Conservation (phyloP, 1,140 invertebrate genomes). For the Pogonognathellus flavescens region DNA sequence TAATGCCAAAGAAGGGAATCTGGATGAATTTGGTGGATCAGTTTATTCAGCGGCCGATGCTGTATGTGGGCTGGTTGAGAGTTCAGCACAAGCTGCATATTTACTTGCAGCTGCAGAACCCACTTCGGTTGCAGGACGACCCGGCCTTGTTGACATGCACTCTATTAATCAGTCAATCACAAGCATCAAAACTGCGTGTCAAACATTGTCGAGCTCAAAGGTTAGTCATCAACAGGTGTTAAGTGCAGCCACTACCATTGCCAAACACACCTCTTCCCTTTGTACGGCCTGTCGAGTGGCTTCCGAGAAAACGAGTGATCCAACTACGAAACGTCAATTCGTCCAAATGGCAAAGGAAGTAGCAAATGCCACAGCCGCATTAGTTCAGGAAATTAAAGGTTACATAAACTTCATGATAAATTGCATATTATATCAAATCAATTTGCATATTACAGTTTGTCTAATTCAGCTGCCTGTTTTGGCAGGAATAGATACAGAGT, state of each 20-base stretch:
- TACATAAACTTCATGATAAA: slow-evolving; percentile 9
- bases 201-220: slow-evolving; percentile 81
- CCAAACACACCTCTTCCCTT: slow-evolving; percentile 95
- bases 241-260: slow-evolving; percentile 92
- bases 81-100: slow-evolving; percentile 88
- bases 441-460: slow-evolving; percentile 2
- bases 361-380: slow-evolving; percentile 92
- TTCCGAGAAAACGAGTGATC: slow-evolving; percentile 91
- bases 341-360: slow-evolving; percentile 98
- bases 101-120: slow-evolving; percentile 93
- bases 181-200: slow-evolving; percentile 90
- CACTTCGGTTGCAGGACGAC: slow-evolving; percentile 88
- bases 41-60: slow-evolving; percentile 87
- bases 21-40: slow-evolving; percentile 88
- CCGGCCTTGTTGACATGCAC: slow-evolving; percentile 92
- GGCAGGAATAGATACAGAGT: slow-evolving; percentile 79
- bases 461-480: background rate
- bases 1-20: slow-evolving; percentile 88
- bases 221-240: slow-evolving; percentile 89
- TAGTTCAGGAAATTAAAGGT: slow-evolving; percentile 95
- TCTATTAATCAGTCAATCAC: slow-evolving; percentile 89
- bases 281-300: slow-evolving; percentile 95
- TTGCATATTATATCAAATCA: background rate
- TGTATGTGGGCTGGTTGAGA: slow-evolving; percentile 92
- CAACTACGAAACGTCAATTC: slow-evolving; percentile 95